Base-by-base conservation (phyloP, 2,797 vertebrate genomes). In the Propithecus deckenii region DNA sequence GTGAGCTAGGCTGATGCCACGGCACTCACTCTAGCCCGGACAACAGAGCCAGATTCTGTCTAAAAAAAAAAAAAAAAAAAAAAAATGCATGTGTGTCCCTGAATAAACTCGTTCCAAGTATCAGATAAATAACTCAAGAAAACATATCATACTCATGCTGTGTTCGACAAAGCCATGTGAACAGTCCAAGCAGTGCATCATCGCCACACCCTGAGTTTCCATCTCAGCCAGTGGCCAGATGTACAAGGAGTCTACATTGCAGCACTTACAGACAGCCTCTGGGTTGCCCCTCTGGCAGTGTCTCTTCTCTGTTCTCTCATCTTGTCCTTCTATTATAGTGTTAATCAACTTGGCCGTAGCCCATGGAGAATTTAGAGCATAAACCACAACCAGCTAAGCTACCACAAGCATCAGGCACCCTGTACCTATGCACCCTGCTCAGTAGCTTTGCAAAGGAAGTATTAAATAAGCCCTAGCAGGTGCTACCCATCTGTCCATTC, bases 201-300 rank as follows among this genome's bases (percentile, higher is more conserved):
- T 35, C 41, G 23, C 25, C 65, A 9, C 1, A n/a, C 14, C 35
- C 14, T 5, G 17, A 71, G 75, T 32, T 63, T 65, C 65, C 13
- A 2, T 38, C 46, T 32, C 6, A 30, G 35, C 69, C 61, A 61
- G 61, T 87, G 14, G 48, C 35, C 41, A 43, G 87, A 48, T 4
- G 5, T 4, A 4, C 4, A 3, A 13, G 22, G 3, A 23, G 13
- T 20, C 50, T 7, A 46, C 35, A 15, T 2, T 10, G 6, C 7
- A 23, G 46, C 61, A 7, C 12, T 28, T 1, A 7, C 7, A 10
- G 63, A 14, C 0, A 35, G 25, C 18, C 76, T 65, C 63, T 0
- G 12, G 38, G 1, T 18, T 28, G 28, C 46, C 74, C 50, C 75
- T 43, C 59, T 7, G 15, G 5, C 41, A 8, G 12, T 0, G 25